Conservation (phyloP, 2,113 vertebrate genomes). For the Channa argus region DNA sequence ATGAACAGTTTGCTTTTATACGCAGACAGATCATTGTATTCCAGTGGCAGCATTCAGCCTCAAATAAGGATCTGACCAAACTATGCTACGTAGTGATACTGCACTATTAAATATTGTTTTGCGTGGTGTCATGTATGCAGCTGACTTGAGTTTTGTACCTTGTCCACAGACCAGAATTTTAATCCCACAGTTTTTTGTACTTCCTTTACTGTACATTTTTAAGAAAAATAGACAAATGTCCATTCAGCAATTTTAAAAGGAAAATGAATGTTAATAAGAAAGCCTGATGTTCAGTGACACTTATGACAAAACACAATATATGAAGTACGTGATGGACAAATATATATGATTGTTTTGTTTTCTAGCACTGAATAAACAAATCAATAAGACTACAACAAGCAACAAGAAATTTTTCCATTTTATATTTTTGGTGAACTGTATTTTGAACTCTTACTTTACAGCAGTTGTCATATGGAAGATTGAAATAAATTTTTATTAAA, state of each 20-base stretch:
- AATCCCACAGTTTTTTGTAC: neutral
- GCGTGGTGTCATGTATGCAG: neutral
- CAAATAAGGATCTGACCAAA: too few species aligned
- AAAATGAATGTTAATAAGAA: too few species aligned
- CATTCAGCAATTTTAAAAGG: neutral
- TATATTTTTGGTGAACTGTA: constrained; percentile 15
- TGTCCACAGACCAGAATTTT: neutral
- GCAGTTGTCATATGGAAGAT: constrained; percentile 11
- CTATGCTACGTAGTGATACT: too few species aligned
- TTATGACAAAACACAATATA: constrained; percentile 21
- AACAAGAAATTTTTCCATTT: constrained; percentile 1
- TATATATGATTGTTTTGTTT: neutral
- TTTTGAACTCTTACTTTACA: constrained; percentile 9
- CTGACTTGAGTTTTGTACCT: too few species aligned
- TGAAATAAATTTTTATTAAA: constrained; percentile 40
- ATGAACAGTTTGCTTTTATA: neutral
- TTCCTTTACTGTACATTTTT: neutral
- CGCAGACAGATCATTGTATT: neutral
- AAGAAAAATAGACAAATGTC: neutral
- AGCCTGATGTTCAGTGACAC: constrained; percentile 11
- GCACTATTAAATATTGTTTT: neutral
- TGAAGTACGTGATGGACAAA: constrained; percentile 54
- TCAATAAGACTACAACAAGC: neutral
- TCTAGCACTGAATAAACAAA: constrained; percentile 3
- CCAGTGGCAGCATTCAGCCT: neutral